phyloP scores from a whole-genome alignment of 2,797 vertebrate species.

The Pseudochirops cupreus region DNA sequence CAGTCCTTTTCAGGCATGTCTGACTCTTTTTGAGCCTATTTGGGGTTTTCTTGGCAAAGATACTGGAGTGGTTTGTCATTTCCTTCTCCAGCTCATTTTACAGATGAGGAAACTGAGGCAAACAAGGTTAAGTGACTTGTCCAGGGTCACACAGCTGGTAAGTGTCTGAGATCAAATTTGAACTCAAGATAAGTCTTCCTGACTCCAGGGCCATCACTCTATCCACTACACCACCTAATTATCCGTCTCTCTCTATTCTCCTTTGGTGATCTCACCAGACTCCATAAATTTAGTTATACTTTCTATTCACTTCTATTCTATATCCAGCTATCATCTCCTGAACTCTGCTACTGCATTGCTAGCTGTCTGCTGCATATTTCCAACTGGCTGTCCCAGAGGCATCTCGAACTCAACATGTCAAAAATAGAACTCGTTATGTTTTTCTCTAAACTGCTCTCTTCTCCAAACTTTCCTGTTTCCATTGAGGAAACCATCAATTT shows the following conservation, averaged over 20 bases:
- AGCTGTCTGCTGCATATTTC: neutral
- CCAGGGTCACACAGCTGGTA: neutral
- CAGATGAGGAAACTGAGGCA: neutral
- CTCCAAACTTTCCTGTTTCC: neutral
- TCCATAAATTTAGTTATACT: neutral
- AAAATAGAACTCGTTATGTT: neutral
- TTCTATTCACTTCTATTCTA: neutral
- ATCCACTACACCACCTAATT: neutral
- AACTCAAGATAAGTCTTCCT: neutral
- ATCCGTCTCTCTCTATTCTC: neutral
- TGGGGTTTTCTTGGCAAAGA: neutral
- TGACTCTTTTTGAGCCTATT: neutral
- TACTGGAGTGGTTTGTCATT: neutral
- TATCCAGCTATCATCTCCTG: neutral
- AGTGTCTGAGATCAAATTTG: neutral
- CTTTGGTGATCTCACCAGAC: neutral
- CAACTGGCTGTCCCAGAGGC: neutral
- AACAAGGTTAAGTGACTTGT: neutral
- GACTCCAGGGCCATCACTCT: neutral
- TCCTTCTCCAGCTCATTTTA: neutral
- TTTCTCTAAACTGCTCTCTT: neutral
- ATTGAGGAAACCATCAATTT: neutral
- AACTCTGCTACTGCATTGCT: neutral
- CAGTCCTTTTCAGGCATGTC: neutral
- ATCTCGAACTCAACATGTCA: neutral